These are phyloP conservation scores for Tautogolabrus adspersus DNA, from an alignment of 2,113 vertebrate genomes.

Conservation along the genomic window DNA sequence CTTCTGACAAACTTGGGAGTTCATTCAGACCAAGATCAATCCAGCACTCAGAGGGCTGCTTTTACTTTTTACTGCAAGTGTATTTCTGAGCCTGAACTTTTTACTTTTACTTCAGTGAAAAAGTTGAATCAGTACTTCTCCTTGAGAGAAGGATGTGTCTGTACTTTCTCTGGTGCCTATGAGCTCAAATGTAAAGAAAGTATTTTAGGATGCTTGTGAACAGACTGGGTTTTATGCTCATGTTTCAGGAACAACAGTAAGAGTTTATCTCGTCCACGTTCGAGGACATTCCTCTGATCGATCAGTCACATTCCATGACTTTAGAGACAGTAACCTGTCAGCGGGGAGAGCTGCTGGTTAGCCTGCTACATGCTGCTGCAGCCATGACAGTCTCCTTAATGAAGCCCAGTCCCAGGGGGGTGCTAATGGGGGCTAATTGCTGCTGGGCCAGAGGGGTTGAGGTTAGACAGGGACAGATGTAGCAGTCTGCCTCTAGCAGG, in stretches of 20 bases:
- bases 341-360: slow-evolving; percentile 50
- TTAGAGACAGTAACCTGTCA: slow-evolving; percentile 55
- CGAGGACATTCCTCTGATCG: slow-evolving; percentile 12
- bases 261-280: neutral
- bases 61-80: too few relatives aligned
- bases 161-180: too few relatives aligned
- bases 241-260: slow-evolving; percentile 9
- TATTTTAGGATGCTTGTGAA: neutral
- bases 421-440: slow-evolving; percentile 84
- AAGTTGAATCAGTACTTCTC: too few relatives aligned
- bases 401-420: slow-evolving; percentile 75
- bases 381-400: slow-evolving; percentile 75
- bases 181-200: neutral
- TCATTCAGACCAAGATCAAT: too few relatives aligned
- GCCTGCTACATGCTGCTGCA: slow-evolving; percentile 41
- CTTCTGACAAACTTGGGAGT: too few relatives aligned
- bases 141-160: too few relatives aligned
- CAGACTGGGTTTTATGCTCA: neutral
- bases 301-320: slow-evolving; percentile 56
- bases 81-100: too few relatives aligned
- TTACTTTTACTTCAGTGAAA: too few relatives aligned
- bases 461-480: slow-evolving; percentile 82
- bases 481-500: slow-evolving; percentile 79
- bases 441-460: slow-evolving; percentile 77
- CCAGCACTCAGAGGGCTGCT: too few relatives aligned